Evolutionary conservation across 2,797 vertebrate species (phyloP).

Genomic region (Danio aesculapii): DNA sequence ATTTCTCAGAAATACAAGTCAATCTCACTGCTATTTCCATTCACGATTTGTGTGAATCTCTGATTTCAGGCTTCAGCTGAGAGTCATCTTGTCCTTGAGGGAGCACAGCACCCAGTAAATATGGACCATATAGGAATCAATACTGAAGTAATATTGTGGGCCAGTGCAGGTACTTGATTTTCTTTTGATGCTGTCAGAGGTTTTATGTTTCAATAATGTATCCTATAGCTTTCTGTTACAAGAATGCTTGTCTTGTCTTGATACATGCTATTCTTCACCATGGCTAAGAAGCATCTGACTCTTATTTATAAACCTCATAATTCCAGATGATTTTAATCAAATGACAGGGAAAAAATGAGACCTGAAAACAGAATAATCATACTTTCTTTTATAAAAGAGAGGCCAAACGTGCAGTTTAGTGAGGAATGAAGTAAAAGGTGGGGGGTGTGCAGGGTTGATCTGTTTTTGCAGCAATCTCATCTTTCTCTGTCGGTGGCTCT

Average conservation of each 20-base stretch:
- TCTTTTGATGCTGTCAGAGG: neutral
- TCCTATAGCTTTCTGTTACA: neutral
- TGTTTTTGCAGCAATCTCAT: neutral
- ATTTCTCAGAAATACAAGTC: neutral
- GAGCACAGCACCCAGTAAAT: neutral
- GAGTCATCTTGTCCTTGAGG: neutral
- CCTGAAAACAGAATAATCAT: too few species aligned
- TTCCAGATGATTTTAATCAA: neutral
- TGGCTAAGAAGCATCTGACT: neutral
- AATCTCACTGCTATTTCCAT: neutral
- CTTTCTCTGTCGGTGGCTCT: neutral
- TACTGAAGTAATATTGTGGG: neutral
- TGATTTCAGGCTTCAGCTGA: neutral
- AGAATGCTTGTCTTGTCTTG: neutral
- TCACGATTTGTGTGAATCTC: slow-evolving; percentile 1
- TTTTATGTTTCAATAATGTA: neutral
- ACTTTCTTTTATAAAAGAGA: neutral
- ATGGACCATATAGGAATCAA: neutral
- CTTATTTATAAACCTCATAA: neutral
- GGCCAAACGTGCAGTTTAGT: neutral
- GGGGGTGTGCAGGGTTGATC: neutral
- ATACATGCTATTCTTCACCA: neutral
- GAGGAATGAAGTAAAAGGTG: neutral
- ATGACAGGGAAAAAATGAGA: neutral
- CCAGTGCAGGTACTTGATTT: neutral